Percentiles rank a stretch among this genome's conserved stretches.
Evolutionary conservation across 2,888 invertebrate species (phyloP).

Genomic region (Cephus runcator): DNA sequence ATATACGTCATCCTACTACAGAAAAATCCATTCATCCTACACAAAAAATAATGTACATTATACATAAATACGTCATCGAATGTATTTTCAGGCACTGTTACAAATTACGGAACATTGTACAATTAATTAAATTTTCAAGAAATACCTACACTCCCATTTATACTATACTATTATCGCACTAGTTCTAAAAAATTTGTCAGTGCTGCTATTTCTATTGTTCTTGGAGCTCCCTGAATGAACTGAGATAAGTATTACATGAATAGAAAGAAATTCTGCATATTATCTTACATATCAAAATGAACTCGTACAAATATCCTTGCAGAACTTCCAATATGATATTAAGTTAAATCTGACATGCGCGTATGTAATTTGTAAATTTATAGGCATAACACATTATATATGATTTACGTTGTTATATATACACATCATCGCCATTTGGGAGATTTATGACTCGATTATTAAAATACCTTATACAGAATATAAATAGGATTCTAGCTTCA

Average conservation of each 20-base stretch:
- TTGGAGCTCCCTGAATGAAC: background rate
- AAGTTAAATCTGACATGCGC: background rate
- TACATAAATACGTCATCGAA: background rate
- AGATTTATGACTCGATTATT: background rate
- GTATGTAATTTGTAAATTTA: background rate
- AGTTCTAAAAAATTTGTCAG: no score
- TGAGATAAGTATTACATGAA: background rate
- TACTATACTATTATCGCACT: no score
- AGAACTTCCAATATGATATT: background rate
- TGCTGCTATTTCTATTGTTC: background rate
- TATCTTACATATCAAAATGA: background rate
- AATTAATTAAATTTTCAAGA: no score
- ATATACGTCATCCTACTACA: background rate
- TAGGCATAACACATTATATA: background rate
- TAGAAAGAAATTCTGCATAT: background rate
- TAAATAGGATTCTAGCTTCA: constrained; percentile 82
- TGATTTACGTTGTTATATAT: background rate
- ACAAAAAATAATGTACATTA: background rate
- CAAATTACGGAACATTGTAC: background rate
- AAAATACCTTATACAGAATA: constrained; percentile 79
- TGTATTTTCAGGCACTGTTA: constrained; percentile 29
- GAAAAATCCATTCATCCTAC: no score
- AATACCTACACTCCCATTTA: no score
- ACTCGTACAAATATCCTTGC: background rate
- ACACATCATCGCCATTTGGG: background rate